Percentiles rank a stretch among this genome's conserved stretches.
phyloP scores from a whole-genome alignment of 1,140 invertebrate genomes.

The Leptonema lineaticorne region DNA sequence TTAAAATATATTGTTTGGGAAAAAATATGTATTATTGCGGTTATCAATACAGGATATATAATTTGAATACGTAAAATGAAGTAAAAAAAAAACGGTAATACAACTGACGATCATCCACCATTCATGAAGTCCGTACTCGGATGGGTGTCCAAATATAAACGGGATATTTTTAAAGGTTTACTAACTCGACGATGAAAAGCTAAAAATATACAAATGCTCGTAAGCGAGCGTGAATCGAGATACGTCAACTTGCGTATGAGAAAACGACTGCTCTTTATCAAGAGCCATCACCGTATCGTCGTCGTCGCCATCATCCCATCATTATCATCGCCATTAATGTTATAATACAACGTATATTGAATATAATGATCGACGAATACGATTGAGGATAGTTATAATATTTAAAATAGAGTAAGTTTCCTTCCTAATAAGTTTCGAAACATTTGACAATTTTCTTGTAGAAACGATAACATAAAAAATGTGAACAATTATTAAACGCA shows the following conservation, averaged over 20 bases:
- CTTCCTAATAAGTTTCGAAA: too few species aligned
- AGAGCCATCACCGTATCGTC: not conserved
- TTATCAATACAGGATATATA: too few species aligned
- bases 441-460: too few species aligned
- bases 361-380: too few species aligned
- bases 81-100: constrained; percentile 14
- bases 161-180: constrained; percentile 31
- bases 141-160: constrained; percentile 21
- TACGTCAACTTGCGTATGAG: constrained; percentile 19
- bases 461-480: too few species aligned
- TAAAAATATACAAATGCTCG: constrained; percentile 24
- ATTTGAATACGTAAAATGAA: not conserved
- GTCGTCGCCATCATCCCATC: not conserved
- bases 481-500: too few species aligned
- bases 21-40: too few species aligned
- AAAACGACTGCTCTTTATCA: not conserved
- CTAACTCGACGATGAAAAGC: constrained; percentile 28
- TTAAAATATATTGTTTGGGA: too few species aligned
- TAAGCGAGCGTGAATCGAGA: constrained; percentile 28
- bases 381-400: too few species aligned
- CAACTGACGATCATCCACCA: constrained; percentile 10
- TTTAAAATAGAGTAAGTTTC: too few species aligned
- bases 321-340: too few species aligned
- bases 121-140: constrained; percentile 30
- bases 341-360: too few species aligned